Percentiles rank a stretch among this genome's conserved stretches.
Evolutionary conservation across 2,888 invertebrate species (phyloP).

Genomic region (Mythimna pallens): DNA sequence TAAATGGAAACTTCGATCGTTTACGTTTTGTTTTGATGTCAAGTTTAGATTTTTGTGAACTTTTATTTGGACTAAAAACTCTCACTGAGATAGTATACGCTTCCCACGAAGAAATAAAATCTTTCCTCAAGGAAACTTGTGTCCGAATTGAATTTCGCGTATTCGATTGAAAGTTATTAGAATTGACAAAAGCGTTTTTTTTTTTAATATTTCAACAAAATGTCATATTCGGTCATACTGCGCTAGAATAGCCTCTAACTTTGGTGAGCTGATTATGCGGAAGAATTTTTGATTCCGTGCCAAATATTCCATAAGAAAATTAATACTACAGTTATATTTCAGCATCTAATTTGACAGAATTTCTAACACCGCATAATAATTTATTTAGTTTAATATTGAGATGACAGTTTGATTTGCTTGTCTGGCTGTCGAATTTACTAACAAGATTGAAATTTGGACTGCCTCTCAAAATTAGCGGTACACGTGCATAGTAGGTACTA

Average conservation of each 20-base stretch:
- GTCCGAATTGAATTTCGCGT: constrained; percentile 70
- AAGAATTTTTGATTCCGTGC: constrained; percentile 63
- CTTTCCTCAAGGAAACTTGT: constrained; percentile 63
- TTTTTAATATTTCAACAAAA: constrained; percentile 45
- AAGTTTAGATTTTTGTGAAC: constrained; percentile 64
- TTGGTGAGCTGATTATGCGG: constrained; percentile 52
- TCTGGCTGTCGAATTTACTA: constrained; percentile 11
- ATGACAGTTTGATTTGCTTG: constrained; percentile 9
- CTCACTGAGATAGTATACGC: constrained; percentile 55
- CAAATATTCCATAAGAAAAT: constrained; percentile 67
- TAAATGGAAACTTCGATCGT: constrained; percentile 62
- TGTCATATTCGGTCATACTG: constrained; percentile 43
- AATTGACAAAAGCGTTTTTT: constrained; percentile 47
- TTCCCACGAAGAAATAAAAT: constrained; percentile 67
- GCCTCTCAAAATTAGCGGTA: constrained; percentile 15
- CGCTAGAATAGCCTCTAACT: constrained; percentile 27
- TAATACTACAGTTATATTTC: constrained; percentile 50
- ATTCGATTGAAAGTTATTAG: constrained; percentile 66
- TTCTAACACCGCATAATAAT: constrained; percentile 49
- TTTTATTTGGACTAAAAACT: constrained; percentile 52
- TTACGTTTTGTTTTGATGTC: constrained; percentile 62
- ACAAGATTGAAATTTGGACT: constrained; percentile 16
- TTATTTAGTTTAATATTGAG: constrained; percentile 23
- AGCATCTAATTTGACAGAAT: constrained; percentile 45
- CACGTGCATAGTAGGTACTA: constrained; percentile 16